These are phyloP conservation scores for Tapirus terrestris DNA, from an alignment of 2,113 vertebrate genomes.

Conservation along the genomic window DNA sequence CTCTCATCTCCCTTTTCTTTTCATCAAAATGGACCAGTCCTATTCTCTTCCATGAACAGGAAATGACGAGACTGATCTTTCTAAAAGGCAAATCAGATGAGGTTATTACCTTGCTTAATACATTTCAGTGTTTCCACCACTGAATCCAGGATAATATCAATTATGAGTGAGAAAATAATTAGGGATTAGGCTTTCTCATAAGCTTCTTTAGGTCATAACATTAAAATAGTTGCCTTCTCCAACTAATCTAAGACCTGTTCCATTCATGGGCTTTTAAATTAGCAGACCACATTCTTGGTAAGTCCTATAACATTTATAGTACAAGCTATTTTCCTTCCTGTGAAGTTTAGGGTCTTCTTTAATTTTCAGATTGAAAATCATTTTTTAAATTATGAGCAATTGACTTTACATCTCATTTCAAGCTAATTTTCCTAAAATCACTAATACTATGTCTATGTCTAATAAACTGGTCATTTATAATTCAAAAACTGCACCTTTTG, in stretches of 20 bases:
- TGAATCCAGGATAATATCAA: background rate
- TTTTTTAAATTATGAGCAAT: background rate
- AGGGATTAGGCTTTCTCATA: background rate
- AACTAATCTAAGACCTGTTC: background rate
- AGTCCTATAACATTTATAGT: background rate
- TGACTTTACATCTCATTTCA: background rate
- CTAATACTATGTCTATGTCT: background rate
- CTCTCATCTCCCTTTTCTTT: background rate
- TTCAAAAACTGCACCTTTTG: background rate
- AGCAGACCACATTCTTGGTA: background rate
- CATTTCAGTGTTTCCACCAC: background rate
- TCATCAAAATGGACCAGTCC: background rate
- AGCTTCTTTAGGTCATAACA: background rate
- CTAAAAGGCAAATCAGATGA: background rate
- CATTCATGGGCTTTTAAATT: background rate
- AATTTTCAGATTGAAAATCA: background rate
- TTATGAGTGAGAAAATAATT: background rate
- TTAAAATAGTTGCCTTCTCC: background rate
- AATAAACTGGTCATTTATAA: background rate
- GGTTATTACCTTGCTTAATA: background rate
- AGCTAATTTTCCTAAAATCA: background rate
- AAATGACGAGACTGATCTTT: background rate
- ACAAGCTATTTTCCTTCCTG: background rate
- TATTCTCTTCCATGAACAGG: background rate
- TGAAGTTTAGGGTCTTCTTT: background rate